phyloP scores from a whole-genome alignment of 2,888 invertebrate genomes.

The Galerucella pusilla region DNA sequence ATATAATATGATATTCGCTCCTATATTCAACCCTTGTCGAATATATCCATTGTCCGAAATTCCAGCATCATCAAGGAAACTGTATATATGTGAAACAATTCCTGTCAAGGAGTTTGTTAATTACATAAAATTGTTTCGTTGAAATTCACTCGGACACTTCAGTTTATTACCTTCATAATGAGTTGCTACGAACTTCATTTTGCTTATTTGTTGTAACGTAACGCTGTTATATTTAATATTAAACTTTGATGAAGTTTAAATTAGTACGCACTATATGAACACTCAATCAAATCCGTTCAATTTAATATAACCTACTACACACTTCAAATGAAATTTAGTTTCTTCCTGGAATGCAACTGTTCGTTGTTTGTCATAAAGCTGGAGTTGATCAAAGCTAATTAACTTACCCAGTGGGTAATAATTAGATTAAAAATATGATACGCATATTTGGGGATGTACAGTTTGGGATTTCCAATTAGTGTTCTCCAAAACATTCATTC shows the following conservation, averaged over 20 bases:
- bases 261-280: conserved; percentile 4
- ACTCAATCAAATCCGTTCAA: not conserved
- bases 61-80: not conserved
- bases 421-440: not conserved
- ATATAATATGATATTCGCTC: not conserved
- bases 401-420: not conserved
- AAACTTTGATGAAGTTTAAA: not conserved
- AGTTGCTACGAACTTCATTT: conserved; percentile 1
- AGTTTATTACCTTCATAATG: conserved; percentile 1
- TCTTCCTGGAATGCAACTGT: conserved; percentile 3
- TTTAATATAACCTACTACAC: not conserved
- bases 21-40: not conserved
- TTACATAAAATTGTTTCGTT: conserved; percentile 2
- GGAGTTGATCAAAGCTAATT: not conserved
- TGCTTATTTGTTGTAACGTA: not conserved
- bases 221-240: not conserved
- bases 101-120: not conserved
- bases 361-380: not conserved
- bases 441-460: not conserved
- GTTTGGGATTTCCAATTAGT: not conserved
- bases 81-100: not conserved
- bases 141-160: not conserved
- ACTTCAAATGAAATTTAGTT: not conserved
- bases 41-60: not conserved
- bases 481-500: not conserved